A percentile compares a stretch with the other conserved stretches of the same genome.
Evolutionary conservation across 2,113 vertebrate species (phyloP).

Genomic region (Gnathonemus longibarbis): DNA sequence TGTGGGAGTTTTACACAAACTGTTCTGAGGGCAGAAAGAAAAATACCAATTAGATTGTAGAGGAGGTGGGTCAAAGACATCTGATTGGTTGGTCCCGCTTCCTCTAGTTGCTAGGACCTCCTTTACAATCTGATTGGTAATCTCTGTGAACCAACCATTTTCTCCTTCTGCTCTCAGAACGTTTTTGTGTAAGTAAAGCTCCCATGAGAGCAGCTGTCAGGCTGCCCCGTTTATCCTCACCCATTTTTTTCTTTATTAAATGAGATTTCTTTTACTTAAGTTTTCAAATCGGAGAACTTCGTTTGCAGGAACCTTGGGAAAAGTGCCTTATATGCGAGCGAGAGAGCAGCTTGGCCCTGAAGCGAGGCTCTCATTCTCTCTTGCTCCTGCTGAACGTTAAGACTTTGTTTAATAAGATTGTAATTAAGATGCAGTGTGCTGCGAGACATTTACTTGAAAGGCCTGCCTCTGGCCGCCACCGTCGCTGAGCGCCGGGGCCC

Average conservation of each 20-base stretch:
- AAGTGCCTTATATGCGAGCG: not conserved
- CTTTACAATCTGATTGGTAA: not conserved
- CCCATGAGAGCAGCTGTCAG: not conserved
- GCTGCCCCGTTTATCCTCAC: not conserved
- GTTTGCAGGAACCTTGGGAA: not conserved
- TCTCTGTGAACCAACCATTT: not conserved
- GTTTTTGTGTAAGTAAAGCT: not conserved
- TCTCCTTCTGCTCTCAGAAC: no score
- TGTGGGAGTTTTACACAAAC: not conserved
- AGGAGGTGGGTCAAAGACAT: not conserved
- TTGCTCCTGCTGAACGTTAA: constrained; percentile 12
- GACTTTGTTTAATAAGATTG: constrained; percentile 20
- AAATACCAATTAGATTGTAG: not conserved
- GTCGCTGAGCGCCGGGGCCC: not conserved
- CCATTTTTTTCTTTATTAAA: not conserved
- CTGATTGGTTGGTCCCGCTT: not conserved
- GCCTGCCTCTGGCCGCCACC: not conserved
- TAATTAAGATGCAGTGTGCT: constrained; percentile 21
- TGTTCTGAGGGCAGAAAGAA: no score
- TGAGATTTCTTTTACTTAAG: not conserved
- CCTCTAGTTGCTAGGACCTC: not conserved
- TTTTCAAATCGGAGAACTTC: not conserved
- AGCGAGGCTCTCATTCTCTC: not conserved
- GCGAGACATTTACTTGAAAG: constrained; percentile 19
- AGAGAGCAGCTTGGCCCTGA: not conserved